phyloP scores from a whole-genome alignment of 92 coral and sea anemone genomes.

The Desmophyllum pertusum region DNA sequence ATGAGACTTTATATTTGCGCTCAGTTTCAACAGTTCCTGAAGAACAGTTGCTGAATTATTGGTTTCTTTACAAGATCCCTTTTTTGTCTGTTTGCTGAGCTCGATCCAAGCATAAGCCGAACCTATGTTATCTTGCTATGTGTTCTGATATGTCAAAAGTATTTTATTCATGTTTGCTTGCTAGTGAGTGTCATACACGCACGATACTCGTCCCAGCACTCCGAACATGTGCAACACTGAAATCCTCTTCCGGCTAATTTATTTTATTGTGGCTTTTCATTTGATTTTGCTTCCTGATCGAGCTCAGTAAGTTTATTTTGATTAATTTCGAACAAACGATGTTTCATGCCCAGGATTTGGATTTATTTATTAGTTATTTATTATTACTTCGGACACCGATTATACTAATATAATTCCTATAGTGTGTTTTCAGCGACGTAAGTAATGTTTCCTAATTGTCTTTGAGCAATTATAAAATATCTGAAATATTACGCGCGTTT shows the following conservation, averaged over 20 bases:
- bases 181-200: too few species aligned
- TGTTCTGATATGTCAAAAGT: neutral
- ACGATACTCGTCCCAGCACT: too few species aligned
- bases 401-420: neutral
- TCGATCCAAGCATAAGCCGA: neutral
- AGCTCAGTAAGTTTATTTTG: neutral
- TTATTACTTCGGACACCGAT: neutral
- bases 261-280: too few species aligned
- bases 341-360: too few species aligned
- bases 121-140: neutral
- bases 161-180: too few species aligned
- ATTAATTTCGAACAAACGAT: neutral
- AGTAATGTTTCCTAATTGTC: too few species aligned
- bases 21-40: neutral
- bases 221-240: too few species aligned
- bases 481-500: too few species aligned
- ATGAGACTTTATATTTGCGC: neutral
- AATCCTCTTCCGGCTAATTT: too few species aligned
- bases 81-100: neutral
- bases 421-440: neutral
- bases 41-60: neutral
- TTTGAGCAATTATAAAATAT: too few species aligned
- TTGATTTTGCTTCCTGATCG: neutral
- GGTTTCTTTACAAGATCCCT: too few species aligned
- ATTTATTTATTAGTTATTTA: neutral